These are phyloP conservation scores for Liposcelis brunnea DNA, from an alignment of 2,888 invertebrate species.

Conservation along the genomic window DNA sequence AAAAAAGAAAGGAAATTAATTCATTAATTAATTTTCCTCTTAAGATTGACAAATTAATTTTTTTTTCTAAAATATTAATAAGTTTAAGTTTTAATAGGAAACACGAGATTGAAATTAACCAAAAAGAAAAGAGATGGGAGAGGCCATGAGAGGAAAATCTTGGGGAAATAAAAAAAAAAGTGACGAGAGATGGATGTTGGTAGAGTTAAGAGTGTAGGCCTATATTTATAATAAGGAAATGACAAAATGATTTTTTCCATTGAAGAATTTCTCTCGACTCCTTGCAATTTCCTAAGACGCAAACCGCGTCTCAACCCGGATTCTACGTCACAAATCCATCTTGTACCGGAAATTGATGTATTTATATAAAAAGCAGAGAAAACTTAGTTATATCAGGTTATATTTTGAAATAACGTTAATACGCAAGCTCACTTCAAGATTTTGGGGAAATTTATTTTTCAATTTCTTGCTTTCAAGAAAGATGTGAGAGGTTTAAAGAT, in stretches of 20 bases:
- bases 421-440: too few species aligned
- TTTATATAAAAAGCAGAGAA: conserved; percentile 9
- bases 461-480: too few species aligned
- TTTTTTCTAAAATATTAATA: conserved; percentile 9
- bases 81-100: background rate
- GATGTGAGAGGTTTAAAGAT: too few species aligned
- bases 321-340: conserved; percentile 5
- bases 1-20: conserved; percentile 16
- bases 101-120: too few species aligned
- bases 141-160: conserved; percentile 1
- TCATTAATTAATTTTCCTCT: background rate
- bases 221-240: conserved; percentile 6
- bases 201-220: too few species aligned
- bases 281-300: background rate
- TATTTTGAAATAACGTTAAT: background rate
- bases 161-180: conserved; percentile 7
- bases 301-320: conserved; percentile 3
- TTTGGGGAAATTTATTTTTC: too few species aligned
- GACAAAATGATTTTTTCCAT: conserved; percentile 7
- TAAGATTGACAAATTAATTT: conserved; percentile 7
- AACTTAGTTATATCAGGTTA: conserved; percentile 5
- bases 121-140: too few species aligned
- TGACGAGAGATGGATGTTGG: background rate
- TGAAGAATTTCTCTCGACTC: background rate
- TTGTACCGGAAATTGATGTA: conserved; percentile 7